Base-by-base conservation (phyloP, 2,797 vertebrate species). In the Danio choprae region DNA sequence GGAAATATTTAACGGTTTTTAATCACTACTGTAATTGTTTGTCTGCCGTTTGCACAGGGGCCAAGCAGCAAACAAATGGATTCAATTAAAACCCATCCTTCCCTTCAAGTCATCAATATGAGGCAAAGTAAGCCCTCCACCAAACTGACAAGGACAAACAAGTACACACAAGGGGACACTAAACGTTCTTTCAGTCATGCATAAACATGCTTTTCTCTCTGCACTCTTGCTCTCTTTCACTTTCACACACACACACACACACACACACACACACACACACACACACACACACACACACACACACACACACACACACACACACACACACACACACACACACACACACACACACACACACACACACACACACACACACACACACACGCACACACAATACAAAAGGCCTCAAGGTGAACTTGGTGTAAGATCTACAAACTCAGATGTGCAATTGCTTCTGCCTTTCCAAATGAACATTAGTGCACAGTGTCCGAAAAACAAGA, bases 21-120 rank as follows among this genome's bases (percentile, higher is more conserved):
- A 93, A 93, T 93, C 89, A 90, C 77, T 86, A 84, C 88, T 87
- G 83, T 92, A 92, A 92, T 91, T 92, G 89, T 91, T 93, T 92
- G 89, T 89, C 88, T 89, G 90, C 87, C 91, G 89, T 93, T 92
- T 91, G 84, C 83, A 89, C 91, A 93, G 91, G 90, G 90, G 89
- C 89, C 89, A 76, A 81, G 87, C 81, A 79, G 86, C 88, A 93
- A 93, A 92, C 89, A 92, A 91, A 89, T 79, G 77, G 87, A 92
- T 87, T 88, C 91, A 90, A 91, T 92, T 93, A 92, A 91, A 90
- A 86, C 22, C 20, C 12, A 75, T 86, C 81, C 73, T 85, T 76
- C 84, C 84, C 88, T 87, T 91, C 89, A 89, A 88, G 89, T 88
- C 88, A 89, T 89, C 90, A 90, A 83, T 81, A 82, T 84, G 72